phyloP scores from a whole-genome alignment of 2,888 invertebrate species.

The Machimus atricapillus region DNA sequence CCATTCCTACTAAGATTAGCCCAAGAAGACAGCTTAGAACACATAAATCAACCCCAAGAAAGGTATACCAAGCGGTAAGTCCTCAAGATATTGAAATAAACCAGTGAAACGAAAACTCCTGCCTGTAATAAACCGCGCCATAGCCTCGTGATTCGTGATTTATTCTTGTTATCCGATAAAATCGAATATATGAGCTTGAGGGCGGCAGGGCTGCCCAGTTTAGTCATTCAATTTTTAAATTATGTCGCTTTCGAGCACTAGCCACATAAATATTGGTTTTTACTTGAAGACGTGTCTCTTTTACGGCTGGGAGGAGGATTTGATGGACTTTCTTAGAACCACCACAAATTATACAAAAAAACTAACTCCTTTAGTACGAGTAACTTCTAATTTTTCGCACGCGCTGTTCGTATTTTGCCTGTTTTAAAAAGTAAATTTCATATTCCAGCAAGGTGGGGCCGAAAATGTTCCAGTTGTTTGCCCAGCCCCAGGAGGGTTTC shows the following conservation, averaged over 20 bases:
- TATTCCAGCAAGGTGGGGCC: background rate
- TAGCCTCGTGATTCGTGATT: background rate
- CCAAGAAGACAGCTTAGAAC: background rate
- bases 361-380: background rate
- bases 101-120: background rate
- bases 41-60: background rate
- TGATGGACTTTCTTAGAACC: background rate
- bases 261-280: background rate
- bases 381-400: background rate
- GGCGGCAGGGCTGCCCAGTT: background rate
- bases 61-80: background rate
- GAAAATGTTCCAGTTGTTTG: background rate
- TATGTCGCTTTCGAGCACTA: background rate
- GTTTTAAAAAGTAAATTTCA: background rate
- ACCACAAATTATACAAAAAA: background rate
- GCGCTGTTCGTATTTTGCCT: background rate
- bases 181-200: background rate
- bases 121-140: background rate
- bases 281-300: background rate
- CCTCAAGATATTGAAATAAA: background rate
- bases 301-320: background rate
- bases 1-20: background rate
- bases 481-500: background rate
- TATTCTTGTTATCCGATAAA: background rate
- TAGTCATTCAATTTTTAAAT: background rate